These are phyloP conservation scores for Lydus trimaculatus DNA, from an alignment of 2,888 invertebrate genomes.

Conservation along the genomic window DNA sequence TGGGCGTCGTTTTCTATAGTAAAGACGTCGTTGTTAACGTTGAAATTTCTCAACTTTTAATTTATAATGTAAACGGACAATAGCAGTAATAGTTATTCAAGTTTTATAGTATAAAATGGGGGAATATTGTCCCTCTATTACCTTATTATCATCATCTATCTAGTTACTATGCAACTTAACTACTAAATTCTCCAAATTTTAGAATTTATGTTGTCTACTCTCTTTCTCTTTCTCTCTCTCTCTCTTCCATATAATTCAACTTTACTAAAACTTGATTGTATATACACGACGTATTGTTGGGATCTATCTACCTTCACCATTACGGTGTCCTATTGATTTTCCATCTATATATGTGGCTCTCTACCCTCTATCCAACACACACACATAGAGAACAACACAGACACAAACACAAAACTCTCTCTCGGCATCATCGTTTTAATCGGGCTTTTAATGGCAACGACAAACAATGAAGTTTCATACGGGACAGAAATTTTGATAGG, in stretches of 20 bases:
- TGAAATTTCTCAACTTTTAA: not conserved
- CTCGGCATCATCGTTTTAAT: constrained; percentile 41
- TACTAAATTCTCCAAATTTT: not conserved
- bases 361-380: constrained; percentile 32
- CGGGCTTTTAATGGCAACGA: constrained; percentile 36
- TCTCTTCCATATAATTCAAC: not conserved
- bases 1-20: constrained; percentile 19
- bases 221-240: not conserved
- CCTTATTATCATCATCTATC: not conserved
- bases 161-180: not conserved
- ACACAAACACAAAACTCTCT: constrained; percentile 9
- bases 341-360: constrained; percentile 44
- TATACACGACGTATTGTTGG: not conserved
- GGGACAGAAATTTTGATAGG: constrained; percentile 15
- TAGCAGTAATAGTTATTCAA: not conserved
- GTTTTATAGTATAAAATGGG: not conserved
- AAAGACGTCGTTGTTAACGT: not conserved
- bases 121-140: not conserved
- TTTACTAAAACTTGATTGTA: constrained; percentile 4
- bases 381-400: too few relatives aligned
- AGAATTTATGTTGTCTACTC: too few relatives aligned
- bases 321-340: constrained; percentile 47
- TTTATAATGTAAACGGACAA: not conserved
- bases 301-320: not conserved
- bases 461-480: constrained; percentile 36